Conservation (phyloP, 2,888 invertebrate species). For the Rhimphoctona megacephalus region DNA sequence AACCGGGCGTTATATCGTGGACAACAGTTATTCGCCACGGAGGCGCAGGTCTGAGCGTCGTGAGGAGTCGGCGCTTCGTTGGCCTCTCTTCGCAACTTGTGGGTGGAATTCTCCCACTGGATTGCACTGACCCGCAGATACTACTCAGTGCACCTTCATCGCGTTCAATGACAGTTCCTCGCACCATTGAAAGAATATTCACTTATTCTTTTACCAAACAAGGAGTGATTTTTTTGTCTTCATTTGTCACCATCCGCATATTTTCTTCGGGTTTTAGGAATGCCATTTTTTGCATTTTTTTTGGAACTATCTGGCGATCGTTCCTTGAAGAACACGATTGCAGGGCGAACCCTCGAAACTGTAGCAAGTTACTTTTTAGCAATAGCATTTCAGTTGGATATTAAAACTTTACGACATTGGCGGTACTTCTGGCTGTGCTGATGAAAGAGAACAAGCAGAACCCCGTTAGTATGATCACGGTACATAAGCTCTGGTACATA, state of each 20-base stretch:
- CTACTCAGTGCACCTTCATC: slow-evolving; percentile 52
- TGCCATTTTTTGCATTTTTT: neutral
- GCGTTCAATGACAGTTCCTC: slow-evolving; percentile 28
- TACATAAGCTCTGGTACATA: slow-evolving; percentile 52
- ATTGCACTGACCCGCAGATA: slow-evolving; percentile 57
- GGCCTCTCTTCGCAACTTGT: slow-evolving; percentile 6
- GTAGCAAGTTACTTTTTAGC: neutral
- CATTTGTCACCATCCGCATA: neutral
- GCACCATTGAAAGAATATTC: slow-evolving; percentile 12
- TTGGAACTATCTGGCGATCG: neutral
- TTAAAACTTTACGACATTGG: slow-evolving; percentile 31
- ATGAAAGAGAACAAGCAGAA: slow-evolving; percentile 9
- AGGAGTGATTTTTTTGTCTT: neutral
- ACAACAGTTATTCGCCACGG: slow-evolving; percentile 67
- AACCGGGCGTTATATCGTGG: slow-evolving; percentile 65
- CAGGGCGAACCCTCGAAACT: neutral
- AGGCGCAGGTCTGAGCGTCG: slow-evolving; percentile 62
- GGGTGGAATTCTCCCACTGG: slow-evolving; percentile 51
- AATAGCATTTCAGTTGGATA: slow-evolving; percentile 9
- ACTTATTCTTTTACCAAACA: slow-evolving; percentile 11
- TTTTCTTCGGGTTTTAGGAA: neutral
- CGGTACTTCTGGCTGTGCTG: neutral
- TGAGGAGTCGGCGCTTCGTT: slow-evolving; percentile 65
- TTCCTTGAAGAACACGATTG: neutral
- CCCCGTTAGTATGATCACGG: slow-evolving; percentile 17